Percentiles rank a stretch among this genome's conserved stretches.
Conservation (phyloP, 2,113 vertebrate species). For the Odocoileus virginianus region DNA sequence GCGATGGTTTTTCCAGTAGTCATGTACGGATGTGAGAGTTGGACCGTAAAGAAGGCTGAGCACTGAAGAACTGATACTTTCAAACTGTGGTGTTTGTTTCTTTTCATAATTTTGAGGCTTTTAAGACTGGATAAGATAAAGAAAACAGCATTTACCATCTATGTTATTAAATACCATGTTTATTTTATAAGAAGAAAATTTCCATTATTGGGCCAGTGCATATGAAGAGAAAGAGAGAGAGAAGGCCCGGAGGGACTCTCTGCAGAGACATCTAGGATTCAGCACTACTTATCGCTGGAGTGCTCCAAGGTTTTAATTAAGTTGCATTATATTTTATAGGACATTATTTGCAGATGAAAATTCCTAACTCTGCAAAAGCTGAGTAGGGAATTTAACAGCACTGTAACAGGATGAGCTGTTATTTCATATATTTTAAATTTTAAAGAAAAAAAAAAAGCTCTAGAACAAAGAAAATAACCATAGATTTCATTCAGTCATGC, state of each 20-base stretch:
- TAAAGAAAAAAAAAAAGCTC: neutral
- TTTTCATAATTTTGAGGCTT: neutral
- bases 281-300: neutral
- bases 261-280: slow-evolving; percentile 7
- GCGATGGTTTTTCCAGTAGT: neutral
- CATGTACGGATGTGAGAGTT: neutral
- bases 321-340: neutral
- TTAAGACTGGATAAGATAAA: neutral
- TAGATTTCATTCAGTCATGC: neutral
- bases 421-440: neutral
- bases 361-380: neutral
- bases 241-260: neutral
- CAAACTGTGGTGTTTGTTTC: neutral
- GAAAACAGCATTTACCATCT: neutral
- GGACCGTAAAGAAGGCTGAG: neutral
- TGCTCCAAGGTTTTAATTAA: neutral
- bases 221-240: neutral
- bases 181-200: slow-evolving; percentile 48
- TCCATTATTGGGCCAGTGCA: neutral
- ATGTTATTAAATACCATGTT: slow-evolving; percentile 21
- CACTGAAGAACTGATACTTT: neutral
- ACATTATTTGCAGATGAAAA: neutral
- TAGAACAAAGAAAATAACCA: neutral
- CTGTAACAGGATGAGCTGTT: neutral
- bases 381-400: neutral